Percentiles rank a stretch among this genome's conserved stretches.
phyloP scores from a whole-genome alignment of 1,140 invertebrate species.

The Lepidotrigona ventralis region DNA sequence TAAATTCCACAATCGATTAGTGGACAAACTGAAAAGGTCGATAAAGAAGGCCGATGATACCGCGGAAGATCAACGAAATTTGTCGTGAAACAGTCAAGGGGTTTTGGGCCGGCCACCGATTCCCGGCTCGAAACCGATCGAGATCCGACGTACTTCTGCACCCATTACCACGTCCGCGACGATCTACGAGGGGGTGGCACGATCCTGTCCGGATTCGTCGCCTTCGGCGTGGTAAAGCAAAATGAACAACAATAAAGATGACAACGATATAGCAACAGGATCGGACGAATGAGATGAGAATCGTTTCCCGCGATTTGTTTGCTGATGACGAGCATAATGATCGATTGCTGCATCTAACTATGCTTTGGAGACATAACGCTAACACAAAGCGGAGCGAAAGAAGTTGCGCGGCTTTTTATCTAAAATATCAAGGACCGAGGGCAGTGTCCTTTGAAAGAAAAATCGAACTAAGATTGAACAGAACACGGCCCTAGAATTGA shows the following conservation, averaged over 20 bases:
- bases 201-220: constrained; percentile 72
- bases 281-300: background rate
- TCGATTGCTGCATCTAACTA: background rate
- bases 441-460: too few species aligned
- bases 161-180: constrained; percentile 66
- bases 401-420: too few species aligned
- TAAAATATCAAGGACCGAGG: too few species aligned
- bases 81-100: constrained; percentile 77
- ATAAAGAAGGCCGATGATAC: constrained; percentile 84
- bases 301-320: background rate
- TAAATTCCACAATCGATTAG: constrained; percentile 91
- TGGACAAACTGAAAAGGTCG: constrained; percentile 90
- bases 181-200: constrained; percentile 62
- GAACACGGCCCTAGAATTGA: too few species aligned
- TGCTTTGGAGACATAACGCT: background rate
- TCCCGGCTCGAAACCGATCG: constrained; percentile 77
- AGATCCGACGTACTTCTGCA: constrained; percentile 76
- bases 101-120: constrained; percentile 76
- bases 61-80: constrained; percentile 80
- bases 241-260: background rate
- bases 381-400: background rate
- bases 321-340: background rate
- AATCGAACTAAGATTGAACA: too few species aligned
- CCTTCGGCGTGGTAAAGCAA: constrained; percentile 65
- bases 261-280: background rate